Evolutionary conservation across 1,140 invertebrate species (phyloP).

Genomic region (Amphibalanus amphitrite): DNA sequence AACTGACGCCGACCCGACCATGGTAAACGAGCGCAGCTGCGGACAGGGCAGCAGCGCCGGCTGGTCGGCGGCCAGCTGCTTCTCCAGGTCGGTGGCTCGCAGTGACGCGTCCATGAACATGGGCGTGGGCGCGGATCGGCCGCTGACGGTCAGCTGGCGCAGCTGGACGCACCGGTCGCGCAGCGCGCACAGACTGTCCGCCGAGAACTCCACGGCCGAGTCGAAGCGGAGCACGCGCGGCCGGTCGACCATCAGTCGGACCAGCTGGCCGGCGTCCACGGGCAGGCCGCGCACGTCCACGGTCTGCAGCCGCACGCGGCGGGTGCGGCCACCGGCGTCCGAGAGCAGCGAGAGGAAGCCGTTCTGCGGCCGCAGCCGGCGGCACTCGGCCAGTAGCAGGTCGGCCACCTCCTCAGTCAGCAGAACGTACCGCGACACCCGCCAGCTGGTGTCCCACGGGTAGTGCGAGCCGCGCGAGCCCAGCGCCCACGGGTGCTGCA

Average conservation of each 20-base stretch:
- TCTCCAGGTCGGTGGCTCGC: not conserved
- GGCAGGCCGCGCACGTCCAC: not conserved
- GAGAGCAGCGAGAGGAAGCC: not conserved
- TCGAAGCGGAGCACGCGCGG: not conserved
- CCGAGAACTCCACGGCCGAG: not conserved
- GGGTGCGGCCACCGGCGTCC: not conserved
- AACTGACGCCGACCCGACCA: not conserved
- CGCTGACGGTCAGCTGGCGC: not conserved
- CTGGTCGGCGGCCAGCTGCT: not conserved
- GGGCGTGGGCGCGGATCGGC: not conserved
- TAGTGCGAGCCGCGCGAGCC: not conserved
- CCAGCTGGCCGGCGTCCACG: not conserved
- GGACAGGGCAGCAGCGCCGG: not conserved
- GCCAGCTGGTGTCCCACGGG: not conserved
- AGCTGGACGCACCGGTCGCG: not conserved
- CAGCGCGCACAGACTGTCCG: not conserved
- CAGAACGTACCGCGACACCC: not conserved
- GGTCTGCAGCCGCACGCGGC: not conserved
- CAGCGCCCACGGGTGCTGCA: not conserved
- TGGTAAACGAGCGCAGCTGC: not conserved
- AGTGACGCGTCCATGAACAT: not conserved
- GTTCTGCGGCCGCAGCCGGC: not conserved
- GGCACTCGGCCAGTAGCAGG: not conserved
- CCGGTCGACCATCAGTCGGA: not conserved
- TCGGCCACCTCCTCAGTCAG: not conserved